Percentiles rank a stretch among this genome's conserved stretches.
These are phyloP conservation scores for Gobius niger DNA, from an alignment of 2,113 vertebrate genomes.

Conservation along the genomic window DNA sequence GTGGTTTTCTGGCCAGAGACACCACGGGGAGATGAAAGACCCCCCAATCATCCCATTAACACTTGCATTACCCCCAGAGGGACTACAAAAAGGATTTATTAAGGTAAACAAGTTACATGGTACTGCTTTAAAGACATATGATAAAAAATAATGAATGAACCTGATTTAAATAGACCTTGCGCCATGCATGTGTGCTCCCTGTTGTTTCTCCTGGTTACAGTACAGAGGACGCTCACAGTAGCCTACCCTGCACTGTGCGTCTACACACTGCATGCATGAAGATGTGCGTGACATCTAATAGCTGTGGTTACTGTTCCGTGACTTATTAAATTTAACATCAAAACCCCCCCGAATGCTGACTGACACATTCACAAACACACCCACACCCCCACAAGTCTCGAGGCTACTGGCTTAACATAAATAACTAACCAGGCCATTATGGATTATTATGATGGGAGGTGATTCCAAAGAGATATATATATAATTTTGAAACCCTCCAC, in stretches of 20 bases:
- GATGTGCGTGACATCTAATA: constrained; percentile 56
- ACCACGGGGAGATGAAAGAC: too few species aligned
- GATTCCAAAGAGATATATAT: not conserved
- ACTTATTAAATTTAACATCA: constrained; percentile 66
- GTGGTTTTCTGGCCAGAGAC: too few species aligned
- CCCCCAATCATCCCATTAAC: too few species aligned
- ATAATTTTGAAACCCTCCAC: too few species aligned
- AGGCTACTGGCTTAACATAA: constrained; percentile 4
- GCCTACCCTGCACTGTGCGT: not conserved
- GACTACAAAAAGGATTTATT: too few species aligned
- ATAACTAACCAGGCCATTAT: not conserved
- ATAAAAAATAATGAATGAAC: too few species aligned
- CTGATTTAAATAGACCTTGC: too few species aligned
- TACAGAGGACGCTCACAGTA: not conserved
- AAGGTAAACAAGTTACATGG: too few species aligned
- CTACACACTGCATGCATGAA: constrained; percentile 8
- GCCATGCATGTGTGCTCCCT: too few species aligned
- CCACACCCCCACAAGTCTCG: not conserved
- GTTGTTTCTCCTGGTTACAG: not conserved
- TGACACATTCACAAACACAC: constrained; percentile 37
- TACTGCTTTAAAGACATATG: too few species aligned
- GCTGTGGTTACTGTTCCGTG: constrained; percentile 58
- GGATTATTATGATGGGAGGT: not conserved
- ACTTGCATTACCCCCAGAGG: too few species aligned
- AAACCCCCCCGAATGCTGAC: constrained; percentile 53